These are phyloP conservation scores for Columba guinea DNA, from an alignment of 2,797 vertebrate genomes.

Conservation along the genomic window DNA sequence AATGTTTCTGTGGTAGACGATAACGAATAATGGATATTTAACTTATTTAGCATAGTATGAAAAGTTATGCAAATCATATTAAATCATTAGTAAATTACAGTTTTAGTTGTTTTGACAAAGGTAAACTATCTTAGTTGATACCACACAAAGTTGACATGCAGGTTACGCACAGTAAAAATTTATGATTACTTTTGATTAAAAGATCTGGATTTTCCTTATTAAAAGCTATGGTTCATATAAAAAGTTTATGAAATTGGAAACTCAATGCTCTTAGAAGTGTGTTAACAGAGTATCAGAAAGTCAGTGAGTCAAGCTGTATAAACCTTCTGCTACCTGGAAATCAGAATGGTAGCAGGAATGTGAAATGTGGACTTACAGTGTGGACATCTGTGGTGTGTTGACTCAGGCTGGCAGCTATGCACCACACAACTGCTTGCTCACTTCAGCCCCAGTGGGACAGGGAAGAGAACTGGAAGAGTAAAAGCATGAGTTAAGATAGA, in stretches of 20 bases:
- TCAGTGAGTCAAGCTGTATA: neutral
- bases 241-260: neutral
- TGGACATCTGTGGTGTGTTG: neutral
- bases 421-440: neutral
- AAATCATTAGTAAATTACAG: slow-evolving; percentile 57
- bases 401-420: neutral
- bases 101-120: slow-evolving; percentile 68
- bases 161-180: slow-evolving; percentile 26
- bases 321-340: neutral
- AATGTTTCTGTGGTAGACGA: slow-evolving; percentile 38
- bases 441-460: neutral
- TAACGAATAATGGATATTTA: slow-evolving; percentile 73
- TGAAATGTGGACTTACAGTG: neutral
- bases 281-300: neutral
- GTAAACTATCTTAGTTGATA: slow-evolving; percentile 60
- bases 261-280: neutral
- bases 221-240: neutral
- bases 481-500: neutral
- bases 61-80: slow-evolving; percentile 65
- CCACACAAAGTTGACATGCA: slow-evolving; percentile 1
- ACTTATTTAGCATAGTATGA: slow-evolving; percentile 59
- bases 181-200: slow-evolving; percentile 5
- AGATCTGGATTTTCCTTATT: slow-evolving; percentile 24
- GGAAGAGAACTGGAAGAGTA: neutral
- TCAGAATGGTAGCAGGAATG: neutral